Percentiles rank a stretch among this genome's conserved stretches.
Evolutionary conservation across 2,888 invertebrate genomes (phyloP).

Genomic region (Holacanthella duospinosa): DNA sequence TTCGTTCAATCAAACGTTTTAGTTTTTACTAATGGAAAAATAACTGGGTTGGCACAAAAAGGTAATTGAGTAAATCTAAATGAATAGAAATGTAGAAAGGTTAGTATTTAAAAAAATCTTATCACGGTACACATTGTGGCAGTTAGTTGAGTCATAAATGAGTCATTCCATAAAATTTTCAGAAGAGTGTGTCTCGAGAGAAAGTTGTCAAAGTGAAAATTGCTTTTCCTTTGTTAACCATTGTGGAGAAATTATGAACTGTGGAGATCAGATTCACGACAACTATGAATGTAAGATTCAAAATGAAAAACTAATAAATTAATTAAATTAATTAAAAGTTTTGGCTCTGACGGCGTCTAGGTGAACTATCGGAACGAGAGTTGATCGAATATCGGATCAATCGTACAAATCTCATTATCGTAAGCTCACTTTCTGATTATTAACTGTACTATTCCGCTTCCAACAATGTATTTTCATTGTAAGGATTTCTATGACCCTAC

Average conservation of each 20-base stretch:
- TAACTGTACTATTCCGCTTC: not conserved
- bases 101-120: too few relatives aligned
- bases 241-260: not conserved
- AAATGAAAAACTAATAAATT: slow-evolving; percentile 8
- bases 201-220: not conserved
- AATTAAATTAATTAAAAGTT: not conserved
- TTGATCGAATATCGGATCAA: slow-evolving; percentile 38
- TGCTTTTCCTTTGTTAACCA: slow-evolving; percentile 8
- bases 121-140: too few relatives aligned
- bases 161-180: not conserved
- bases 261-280: not conserved
- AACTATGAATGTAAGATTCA: not conserved
- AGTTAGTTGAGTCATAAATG: too few relatives aligned
- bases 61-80: slow-evolving; percentile 15
- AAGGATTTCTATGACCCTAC: slow-evolving; percentile 42
- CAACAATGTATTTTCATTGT: not conserved
- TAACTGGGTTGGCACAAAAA: slow-evolving; percentile 22
- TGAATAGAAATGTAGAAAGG: not conserved
- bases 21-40: slow-evolving; percentile 46
- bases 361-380: slow-evolving; percentile 30
- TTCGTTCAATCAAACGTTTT: slow-evolving; percentile 44
- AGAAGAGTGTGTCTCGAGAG: not conserved
- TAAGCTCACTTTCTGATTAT: slow-evolving; percentile 5
- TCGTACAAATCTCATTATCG: slow-evolving; percentile 36
- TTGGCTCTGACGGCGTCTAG: not conserved